Evolutionary conservation across 1,140 invertebrate species (phyloP).

Genomic region (Macrotrachela quadricornifera): DNA sequence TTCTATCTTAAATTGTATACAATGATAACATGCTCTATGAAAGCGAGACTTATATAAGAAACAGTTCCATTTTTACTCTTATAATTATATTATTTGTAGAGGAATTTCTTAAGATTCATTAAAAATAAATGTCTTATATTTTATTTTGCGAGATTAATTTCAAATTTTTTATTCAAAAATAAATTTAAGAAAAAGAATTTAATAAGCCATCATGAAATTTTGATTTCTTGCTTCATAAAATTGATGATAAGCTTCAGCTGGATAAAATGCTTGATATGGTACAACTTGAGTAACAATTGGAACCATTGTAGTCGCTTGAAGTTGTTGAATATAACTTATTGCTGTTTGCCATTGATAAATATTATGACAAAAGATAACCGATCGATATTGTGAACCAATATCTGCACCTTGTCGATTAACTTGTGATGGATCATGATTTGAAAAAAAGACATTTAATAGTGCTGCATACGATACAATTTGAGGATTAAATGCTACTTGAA

Average conservation of each 20-base stretch:
- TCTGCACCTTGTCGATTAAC: conserved; percentile 21
- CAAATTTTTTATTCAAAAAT: no score
- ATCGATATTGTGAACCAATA: conserved; percentile 23
- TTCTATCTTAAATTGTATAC: no score
- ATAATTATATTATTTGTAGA: no score
- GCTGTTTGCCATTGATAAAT: conserved; percentile 17
- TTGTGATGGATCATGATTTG: conserved; percentile 25
- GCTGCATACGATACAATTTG: conserved; percentile 14
- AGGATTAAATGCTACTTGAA: conserved; percentile 21
- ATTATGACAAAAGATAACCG: conserved; percentile 21
- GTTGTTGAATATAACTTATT: conserved; percentile 13
- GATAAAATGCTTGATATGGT: conserved; percentile 19
- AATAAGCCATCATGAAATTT: no score
- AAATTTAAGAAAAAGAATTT: no score
- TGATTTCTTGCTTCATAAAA: conserved; percentile 11
- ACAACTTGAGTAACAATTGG: conserved; percentile 23
- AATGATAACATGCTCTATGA: no score
- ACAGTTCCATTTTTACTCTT: no score
- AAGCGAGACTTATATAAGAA: no score
- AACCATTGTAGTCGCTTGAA: conserved; percentile 13
- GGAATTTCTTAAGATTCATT: no score
- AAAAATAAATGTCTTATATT: no score
- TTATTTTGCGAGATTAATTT: no score
- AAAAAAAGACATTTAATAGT: conserved; percentile 23
- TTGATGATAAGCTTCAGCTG: conserved; percentile 30